Evolutionary conservation across 2,113 vertebrate genomes (phyloP).

Genomic region (Acinonyx jubatus): DNA sequence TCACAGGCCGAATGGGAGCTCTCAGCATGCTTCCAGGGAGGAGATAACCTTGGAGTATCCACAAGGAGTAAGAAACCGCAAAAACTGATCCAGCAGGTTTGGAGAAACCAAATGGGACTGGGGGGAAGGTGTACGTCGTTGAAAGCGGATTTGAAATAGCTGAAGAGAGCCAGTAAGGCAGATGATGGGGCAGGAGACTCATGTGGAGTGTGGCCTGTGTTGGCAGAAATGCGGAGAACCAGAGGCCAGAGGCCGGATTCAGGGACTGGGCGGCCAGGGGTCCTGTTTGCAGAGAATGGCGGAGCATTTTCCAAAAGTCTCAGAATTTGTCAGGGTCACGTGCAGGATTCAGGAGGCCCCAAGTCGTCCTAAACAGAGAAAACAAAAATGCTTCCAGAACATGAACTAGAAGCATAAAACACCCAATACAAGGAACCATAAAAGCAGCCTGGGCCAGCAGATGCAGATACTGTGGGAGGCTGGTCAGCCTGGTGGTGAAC

Average conservation of each 20-base stretch:
- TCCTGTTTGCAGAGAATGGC: not conserved
- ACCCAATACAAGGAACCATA: not conserved
- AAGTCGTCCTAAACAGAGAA: not conserved
- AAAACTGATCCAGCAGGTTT: constrained; percentile 57
- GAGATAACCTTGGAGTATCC: constrained; percentile 14
- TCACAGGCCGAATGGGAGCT: not conserved
- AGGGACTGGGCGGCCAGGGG: not conserved
- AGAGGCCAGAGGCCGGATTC: not conserved
- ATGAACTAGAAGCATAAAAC: not conserved
- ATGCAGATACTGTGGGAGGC: not conserved
- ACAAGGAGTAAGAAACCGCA: not conserved
- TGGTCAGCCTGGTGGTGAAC: not conserved
- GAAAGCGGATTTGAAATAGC: constrained; percentile 34
- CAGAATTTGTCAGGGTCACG: not conserved
- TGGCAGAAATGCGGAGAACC: not conserved
- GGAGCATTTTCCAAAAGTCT: not conserved
- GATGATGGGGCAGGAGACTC: not conserved
- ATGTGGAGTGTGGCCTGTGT: not conserved
- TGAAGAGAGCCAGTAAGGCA: not conserved
- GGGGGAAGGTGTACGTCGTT: not conserved
- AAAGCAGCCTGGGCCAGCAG: not conserved
- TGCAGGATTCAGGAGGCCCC: not conserved
- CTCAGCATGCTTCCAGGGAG: not conserved
- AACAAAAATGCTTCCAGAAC: not conserved
- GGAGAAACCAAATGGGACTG: not conserved